A percentile compares a stretch with the other conserved stretches of the same genome.
Evolutionary conservation across 2,888 invertebrate genomes (phyloP).

Genomic region (Aricia artaxerxes): DNA sequence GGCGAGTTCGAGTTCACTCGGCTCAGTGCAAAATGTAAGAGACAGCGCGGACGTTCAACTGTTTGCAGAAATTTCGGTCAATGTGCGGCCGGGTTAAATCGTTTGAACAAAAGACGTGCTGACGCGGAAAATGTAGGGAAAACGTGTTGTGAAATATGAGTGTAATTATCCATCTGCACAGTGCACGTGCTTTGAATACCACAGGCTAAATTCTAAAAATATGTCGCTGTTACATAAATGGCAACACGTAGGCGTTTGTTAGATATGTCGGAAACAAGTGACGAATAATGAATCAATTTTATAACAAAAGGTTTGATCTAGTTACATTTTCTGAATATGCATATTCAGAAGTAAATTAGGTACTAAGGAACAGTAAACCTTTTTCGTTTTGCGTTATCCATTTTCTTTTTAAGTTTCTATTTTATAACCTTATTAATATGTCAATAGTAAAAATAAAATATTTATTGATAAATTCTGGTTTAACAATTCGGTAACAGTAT

Average conservation of each 20-base stretch:
- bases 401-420: no score
- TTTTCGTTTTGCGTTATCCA: no score
- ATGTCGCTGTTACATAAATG: not conserved
- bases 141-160: slow-evolving; percentile 7
- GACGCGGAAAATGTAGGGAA: not conserved
- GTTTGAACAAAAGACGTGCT: not conserved
- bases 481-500: not conserved
- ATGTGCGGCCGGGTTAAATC: not conserved
- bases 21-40: no score
- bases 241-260: not conserved
- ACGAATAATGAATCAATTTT: not conserved
- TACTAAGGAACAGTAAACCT: no score
- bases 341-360: slow-evolving; percentile 1
- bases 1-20: no score
- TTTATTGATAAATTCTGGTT: not conserved
- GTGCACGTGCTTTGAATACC: slow-evolving; percentile 17
- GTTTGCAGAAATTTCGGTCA: no score
- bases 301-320: not conserved
- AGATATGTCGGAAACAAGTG: not conserved
- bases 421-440: no score
- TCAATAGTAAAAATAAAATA: not conserved
- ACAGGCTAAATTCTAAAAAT: not conserved
- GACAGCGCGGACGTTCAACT: no score
- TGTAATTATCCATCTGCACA: not conserved
- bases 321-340: not conserved